Base-by-base conservation (phyloP, 2,888 invertebrate species). In the Tridacna gigas region DNA sequence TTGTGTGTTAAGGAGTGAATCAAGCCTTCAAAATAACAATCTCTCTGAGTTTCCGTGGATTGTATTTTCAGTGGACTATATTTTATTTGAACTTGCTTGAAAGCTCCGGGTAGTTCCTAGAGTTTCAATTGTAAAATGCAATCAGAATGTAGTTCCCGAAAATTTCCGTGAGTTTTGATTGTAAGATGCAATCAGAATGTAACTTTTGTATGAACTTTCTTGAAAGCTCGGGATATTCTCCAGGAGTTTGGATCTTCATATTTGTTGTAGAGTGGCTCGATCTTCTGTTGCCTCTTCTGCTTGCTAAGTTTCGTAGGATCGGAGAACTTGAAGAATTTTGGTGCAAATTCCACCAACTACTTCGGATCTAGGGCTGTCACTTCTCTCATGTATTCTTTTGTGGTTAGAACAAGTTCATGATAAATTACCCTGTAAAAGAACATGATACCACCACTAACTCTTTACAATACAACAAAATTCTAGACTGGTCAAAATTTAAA, bases 201-300 rank as follows among this genome's bases (percentile, higher is more conserved):
- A 88, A 95, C 95, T 91, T 95, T 95, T 74, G 94, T 94, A 84
- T 95, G 94, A 78, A 95, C 93, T 84, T 94, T 95, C 88, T 93
- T 92, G 91, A 94, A 94, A 22, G 94, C 95, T 28, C 95, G 91
- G 0, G 99, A 99, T 95, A 99, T 99, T 95, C 99, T 96, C 99
- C 99, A 99, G 0, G 99, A 98, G 94, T 99, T 99, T 0, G 99
- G 98, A 94, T 99, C 99, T 95, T 99, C 99, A 94, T 99, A 99
- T 95, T 99, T 99, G 95, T 99, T 99, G 95, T 98, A 98, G 4
- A 99, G 96, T 0, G 99, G 99, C 93, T 99, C 99, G 87, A 99
- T 96, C 86, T 99, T 96, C 96, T 99, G 99, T 95, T 99, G 99
- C 95, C 99, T 99, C 96, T 99, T 99, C 95, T 99, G 99, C 94